Conservation (phyloP, 2,888 invertebrate genomes). For the Craniophora ligustri region DNA sequence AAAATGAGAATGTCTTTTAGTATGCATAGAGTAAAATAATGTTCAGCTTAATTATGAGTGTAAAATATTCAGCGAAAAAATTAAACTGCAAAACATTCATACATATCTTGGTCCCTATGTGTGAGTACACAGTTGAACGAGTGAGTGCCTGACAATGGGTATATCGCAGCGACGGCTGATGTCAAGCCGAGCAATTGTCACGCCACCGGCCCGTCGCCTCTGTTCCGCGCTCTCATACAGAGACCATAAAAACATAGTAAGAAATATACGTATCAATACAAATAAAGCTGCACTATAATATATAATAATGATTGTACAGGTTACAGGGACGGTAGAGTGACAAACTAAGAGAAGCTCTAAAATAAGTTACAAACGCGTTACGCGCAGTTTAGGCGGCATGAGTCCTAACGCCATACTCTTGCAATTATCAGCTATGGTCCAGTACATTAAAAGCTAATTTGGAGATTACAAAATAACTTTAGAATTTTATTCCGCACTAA, state of each 20-base stretch:
- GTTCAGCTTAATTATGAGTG: constrained; percentile 44
- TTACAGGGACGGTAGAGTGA: constrained; percentile 48
- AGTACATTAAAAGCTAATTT: constrained; percentile 77
- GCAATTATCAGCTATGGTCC: constrained; percentile 69
- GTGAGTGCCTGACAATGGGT: constrained; percentile 53
- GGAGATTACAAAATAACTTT: constrained; percentile 78
- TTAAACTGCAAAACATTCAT: constrained; percentile 57
- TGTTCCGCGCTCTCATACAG: constrained; percentile 30
- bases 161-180: constrained; percentile 43
- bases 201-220: constrained; percentile 53
- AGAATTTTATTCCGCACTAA: constrained; percentile 77
- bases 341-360: constrained; percentile 51
- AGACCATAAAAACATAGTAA: constrained; percentile 34
- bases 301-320: constrained; percentile 22
- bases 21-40: constrained; percentile 58
- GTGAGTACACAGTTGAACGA: constrained; percentile 62
- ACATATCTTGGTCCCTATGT: constrained; percentile 75
- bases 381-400: constrained; percentile 68
- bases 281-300: constrained; percentile 30
- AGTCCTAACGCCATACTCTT: constrained; percentile 64
- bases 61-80: constrained; percentile 54
- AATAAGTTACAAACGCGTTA: constrained; percentile 52
- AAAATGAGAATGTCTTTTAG: constrained; percentile 81
- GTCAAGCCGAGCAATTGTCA: constrained; percentile 54
- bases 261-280: constrained; percentile 30